These are phyloP conservation scores for Synergus itoensis DNA, from an alignment of 2,888 invertebrate genomes.

Conservation along the genomic window DNA sequence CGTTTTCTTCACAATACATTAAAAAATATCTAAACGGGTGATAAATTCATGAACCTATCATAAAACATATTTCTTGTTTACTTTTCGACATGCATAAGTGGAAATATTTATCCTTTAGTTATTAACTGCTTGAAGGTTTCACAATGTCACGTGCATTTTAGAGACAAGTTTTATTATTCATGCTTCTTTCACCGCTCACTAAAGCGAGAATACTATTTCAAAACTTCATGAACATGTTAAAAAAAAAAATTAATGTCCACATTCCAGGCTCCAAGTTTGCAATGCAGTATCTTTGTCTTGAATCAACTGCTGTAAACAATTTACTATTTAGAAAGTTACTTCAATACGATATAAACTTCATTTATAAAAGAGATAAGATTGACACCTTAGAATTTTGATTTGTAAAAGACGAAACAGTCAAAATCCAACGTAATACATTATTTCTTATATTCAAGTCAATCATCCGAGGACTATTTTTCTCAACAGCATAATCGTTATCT, in stretches of 20 bases:
- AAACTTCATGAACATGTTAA: constrained; percentile 2
- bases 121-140: constrained; percentile 20
- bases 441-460: too few relatives aligned
- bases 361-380: neutral
- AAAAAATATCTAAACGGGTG: neutral
- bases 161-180: constrained; percentile 23
- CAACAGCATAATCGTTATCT: neutral
- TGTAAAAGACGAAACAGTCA: neutral
- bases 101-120: constrained; percentile 19
- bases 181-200: constrained; percentile 16
- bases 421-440: too few relatives aligned
- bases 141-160: constrained; percentile 31
- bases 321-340: constrained; percentile 32
- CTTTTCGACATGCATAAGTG: constrained; percentile 2
- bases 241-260: constrained; percentile 30
- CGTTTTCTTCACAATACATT: neutral
- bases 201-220: constrained; percentile 40
- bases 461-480: neutral
- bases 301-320: constrained; percentile 23
- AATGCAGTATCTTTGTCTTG: constrained; percentile 28
- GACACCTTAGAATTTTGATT: neutral
- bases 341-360: constrained; percentile 8
- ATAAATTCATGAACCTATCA: neutral
- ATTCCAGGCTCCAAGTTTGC: constrained; percentile 17
- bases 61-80: constrained; percentile 33